Evolutionary conservation across 2,797 vertebrate species (phyloP), one percentile per base, ranked within the genome.

Genomic region (Yasuhikotakia modesta): DNA sequence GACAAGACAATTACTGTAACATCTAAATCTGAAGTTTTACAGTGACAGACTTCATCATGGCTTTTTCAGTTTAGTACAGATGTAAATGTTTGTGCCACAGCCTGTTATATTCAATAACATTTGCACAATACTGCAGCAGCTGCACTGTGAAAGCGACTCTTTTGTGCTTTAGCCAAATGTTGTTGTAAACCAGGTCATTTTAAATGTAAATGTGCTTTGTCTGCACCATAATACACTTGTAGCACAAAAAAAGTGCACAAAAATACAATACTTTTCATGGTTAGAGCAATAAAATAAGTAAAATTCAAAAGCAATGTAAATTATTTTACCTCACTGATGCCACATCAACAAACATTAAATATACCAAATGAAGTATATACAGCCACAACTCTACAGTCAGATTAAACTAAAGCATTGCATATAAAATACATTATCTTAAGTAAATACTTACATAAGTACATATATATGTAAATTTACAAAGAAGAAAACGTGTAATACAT

Each of bases 401-500:
- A 52, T 74, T 61, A 30, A 45, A 64, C 50, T 35, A 24, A 19
- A 16, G 35, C 1, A 19, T 43, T 14, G 35, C 48, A 73, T 32
- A 50, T 24, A 21, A 70, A 61, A 43, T 48, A 66, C 32, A 17
- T 39, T 22, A 53, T n/a, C 27, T 32, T 32, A 73, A 11, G 12
- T 6, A 22, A 35, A 3, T 4, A 7, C 30, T 27, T 27, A 32
- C 16, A 3, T 16, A 13, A 11, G 60, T 32, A n/a, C n/a, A n/a
- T n/a, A n/a, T n/a, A n/a, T n/a, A n/a, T n/a, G n/a, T n/a, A 24
- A 5, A 35, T 35, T 39, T 11, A 64, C 30, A 64, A 22, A 61
- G 16, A 39, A 73, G 43, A 48, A 63, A 48, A 39, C 30, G 5
- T 55, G 72, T 48, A 57, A n/a, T 5, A 74, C 30, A 64, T 63